phyloP scores from a whole-genome alignment of 2,797 vertebrate species.

The Morus bassanus region DNA sequence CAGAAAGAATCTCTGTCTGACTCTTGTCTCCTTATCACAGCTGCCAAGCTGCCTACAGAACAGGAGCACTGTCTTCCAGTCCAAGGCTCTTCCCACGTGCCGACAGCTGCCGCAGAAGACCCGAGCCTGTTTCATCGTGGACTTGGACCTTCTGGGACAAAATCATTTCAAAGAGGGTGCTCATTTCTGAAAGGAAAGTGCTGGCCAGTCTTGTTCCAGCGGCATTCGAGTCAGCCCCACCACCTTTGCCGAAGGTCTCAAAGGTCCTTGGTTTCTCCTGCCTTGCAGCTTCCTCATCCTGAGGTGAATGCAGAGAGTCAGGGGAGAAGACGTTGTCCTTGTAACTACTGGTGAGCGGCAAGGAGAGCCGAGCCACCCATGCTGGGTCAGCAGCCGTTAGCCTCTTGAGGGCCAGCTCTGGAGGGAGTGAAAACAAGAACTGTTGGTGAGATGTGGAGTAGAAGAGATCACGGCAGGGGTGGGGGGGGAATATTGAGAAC shows the following conservation, averaged over 20 bases:
- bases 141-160: constrained; percentile 85
- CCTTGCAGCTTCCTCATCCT: constrained; percentile 51
- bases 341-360: constrained; percentile 85
- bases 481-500: background rate
- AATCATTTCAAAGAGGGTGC: constrained; percentile 90
- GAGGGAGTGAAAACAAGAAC: background rate
- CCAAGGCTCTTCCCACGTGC: constrained; percentile 83
- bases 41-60: background rate
- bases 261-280: constrained; percentile 83
- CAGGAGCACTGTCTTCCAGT: constrained; percentile 57
- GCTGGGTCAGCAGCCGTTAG: constrained; percentile 77
- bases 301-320: constrained; percentile 52
- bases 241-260: constrained; percentile 90
- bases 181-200: constrained; percentile 91
- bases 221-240: background rate
- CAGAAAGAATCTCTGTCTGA: background rate
- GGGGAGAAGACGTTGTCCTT: constrained; percentile 90
- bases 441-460: background rate
- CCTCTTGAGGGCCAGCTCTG: constrained; percentile 75
- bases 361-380: constrained; percentile 89
- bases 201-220: constrained; percentile 79
- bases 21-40: background rate
- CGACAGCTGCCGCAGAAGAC: constrained; percentile 87
- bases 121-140: constrained; percentile 76
- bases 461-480: background rate